Evolutionary conservation across 35 echinoderm and acorn worm genomes (phyloP).

Genomic region (Patiria miniata): DNA sequence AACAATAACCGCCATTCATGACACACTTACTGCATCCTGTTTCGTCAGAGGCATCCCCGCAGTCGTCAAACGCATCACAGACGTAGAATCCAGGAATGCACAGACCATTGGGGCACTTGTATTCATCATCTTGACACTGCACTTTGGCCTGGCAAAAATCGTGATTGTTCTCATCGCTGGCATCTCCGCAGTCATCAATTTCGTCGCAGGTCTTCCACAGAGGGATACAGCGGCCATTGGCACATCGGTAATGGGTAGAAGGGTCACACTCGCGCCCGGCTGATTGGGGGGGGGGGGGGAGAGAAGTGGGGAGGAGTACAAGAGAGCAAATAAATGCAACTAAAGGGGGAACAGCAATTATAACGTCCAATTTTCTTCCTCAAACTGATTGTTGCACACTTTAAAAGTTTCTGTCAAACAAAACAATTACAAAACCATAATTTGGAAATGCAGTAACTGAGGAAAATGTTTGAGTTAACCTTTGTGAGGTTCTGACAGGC

Average conservation of each 20-base stretch:
- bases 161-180: conserved; percentile 79
- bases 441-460: too few species aligned
- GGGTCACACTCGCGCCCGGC: conserved; percentile 35
- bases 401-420: too few species aligned
- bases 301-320: neutral
- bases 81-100: conserved; percentile 26
- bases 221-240: conserved; percentile 73
- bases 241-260: conserved; percentile 29
- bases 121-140: conserved; percentile 36
- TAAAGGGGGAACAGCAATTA: neutral
- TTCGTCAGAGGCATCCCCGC: conserved; percentile 48
- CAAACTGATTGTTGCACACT: too few species aligned
- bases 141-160: conserved; percentile 35
- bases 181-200: conserved; percentile 72
- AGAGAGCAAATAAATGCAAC: neutral
- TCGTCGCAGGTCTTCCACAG: conserved; percentile 56
- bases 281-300: neutral
- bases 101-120: conserved; percentile 39
- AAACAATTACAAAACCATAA: too few species aligned
- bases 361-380: neutral
- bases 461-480: too few species aligned
- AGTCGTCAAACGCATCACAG: conserved; percentile 36
- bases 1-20: too few species aligned
- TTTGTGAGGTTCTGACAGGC: too few species aligned
- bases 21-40: conserved; percentile 53